phyloP scores from a whole-genome alignment of 2,797 vertebrate species.

The Megalops cyprinoides region DNA sequence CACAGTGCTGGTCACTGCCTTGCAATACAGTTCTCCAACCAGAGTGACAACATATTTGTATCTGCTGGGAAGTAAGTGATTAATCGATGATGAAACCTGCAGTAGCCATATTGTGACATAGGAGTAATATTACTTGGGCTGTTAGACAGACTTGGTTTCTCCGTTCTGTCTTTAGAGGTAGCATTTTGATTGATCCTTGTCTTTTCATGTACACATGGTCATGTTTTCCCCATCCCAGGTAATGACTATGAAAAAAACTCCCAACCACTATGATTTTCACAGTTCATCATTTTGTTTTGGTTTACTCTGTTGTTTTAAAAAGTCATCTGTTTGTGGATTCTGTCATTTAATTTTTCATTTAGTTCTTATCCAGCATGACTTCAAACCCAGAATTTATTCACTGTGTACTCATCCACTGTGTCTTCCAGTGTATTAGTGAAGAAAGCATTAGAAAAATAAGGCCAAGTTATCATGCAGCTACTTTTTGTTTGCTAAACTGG shows the following conservation, averaged over 20 bases:
- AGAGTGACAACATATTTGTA: slow-evolving; percentile 79
- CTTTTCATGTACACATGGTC: background rate
- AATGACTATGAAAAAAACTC: background rate
- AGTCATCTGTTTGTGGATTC: background rate
- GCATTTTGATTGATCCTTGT: background rate
- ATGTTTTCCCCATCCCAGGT: background rate
- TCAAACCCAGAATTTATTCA: too few relatives aligned
- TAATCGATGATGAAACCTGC: background rate
- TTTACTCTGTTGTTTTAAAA: background rate
- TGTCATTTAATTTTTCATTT: background rate
- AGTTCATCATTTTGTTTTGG: background rate
- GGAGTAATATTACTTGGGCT: background rate
- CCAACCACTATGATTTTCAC: background rate
- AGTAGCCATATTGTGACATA: background rate
- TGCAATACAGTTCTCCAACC: slow-evolving; percentile 71
- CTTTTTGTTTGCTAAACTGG: background rate
- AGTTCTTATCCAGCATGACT: background rate
- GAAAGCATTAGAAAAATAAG: too few relatives aligned
- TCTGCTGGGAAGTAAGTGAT: slow-evolving; percentile 84
- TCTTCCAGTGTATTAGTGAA: too few relatives aligned
- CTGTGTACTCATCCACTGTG: too few relatives aligned
- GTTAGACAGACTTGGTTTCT: background rate
- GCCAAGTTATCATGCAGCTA: too few relatives aligned
- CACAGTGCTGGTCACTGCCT: slow-evolving; percentile 71
- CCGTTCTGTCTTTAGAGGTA: background rate